phyloP scores from a whole-genome alignment of 2,113 vertebrate species.

The Salminus brasiliensis region DNA sequence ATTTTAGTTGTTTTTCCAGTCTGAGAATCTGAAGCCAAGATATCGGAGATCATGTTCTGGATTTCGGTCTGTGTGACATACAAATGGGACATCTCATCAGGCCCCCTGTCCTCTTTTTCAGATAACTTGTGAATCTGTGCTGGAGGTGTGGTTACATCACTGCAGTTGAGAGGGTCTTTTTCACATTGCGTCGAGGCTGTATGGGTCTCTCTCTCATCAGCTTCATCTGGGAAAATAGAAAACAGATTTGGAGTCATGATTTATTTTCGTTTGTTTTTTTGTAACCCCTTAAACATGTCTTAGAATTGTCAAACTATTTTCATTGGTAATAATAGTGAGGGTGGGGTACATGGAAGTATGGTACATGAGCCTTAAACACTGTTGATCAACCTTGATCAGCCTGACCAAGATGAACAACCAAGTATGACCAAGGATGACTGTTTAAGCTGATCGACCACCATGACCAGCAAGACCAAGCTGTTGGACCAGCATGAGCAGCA shows the following conservation, averaged over 20 bases:
- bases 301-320: no score
- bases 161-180: slow-evolving; percentile 59
- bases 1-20: slow-evolving; percentile 58
- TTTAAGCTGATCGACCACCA: no score
- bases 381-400: no score
- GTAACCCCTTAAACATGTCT: no score
- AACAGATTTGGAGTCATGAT: slow-evolving; percentile 4
- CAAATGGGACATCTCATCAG: slow-evolving; percentile 12
- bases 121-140: slow-evolving; percentile 58
- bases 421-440: no score
- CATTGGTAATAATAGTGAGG: no score
- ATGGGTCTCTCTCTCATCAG: slow-evolving; percentile 41
- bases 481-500: no score
- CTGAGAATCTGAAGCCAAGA: slow-evolving; percentile 17
- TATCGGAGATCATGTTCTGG: slow-evolving; percentile 22
- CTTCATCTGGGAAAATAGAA: slow-evolving; percentile 30
- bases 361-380: no score
- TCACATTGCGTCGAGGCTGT: slow-evolving; percentile 56
- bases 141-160: slow-evolving; percentile 60
- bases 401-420: no score
- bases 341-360: no score
- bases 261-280: not conserved
- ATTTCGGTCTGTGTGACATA: slow-evolving; percentile 10
- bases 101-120: slow-evolving; percentile 28
- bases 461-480: no score